Conservation (phyloP, 92 coral and sea anemone species). For the Porites evermanni region DNA sequence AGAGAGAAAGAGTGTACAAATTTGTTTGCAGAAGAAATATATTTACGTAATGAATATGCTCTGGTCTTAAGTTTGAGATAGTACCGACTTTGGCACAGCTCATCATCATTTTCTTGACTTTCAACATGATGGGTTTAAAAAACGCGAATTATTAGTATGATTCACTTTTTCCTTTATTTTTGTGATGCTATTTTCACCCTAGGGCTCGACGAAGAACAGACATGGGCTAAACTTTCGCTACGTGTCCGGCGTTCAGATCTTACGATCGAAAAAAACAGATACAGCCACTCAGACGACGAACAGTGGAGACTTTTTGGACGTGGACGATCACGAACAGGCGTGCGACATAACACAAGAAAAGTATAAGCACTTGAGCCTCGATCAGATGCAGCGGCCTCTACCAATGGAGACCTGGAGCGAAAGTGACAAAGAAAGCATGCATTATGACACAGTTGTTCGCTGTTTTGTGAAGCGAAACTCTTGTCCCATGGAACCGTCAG, state of each 20-base stretch:
- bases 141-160: not conserved
- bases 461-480: slow-evolving; percentile 32
- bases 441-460: slow-evolving; percentile 52
- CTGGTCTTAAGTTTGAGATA: too few species aligned
- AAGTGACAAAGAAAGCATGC: slow-evolving; percentile 8
- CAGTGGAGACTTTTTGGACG: slow-evolving; percentile 10
- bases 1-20: too few species aligned
- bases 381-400: slow-evolving; percentile 16
- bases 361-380: slow-evolving; percentile 26
- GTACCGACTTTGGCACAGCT: too few species aligned
- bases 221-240: slow-evolving; percentile 25
- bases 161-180: not conserved
- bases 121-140: too few species aligned
- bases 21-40: too few species aligned
- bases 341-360: slow-evolving; percentile 1
- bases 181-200: not conserved
- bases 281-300: slow-evolving; percentile 18
- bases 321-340: slow-evolving; percentile 1
- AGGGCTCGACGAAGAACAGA: not conserved
- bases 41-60: too few species aligned
- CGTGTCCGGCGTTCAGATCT: slow-evolving; percentile 33
- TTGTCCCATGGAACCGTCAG: slow-evolving; percentile 29
- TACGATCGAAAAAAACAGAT: slow-evolving; percentile 34
- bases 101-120: too few species aligned
- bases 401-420: slow-evolving; percentile 30